A percentile compares a stretch with the other conserved stretches of the same genome.
These are phyloP conservation scores for Corythucha ciliata DNA, from an alignment of 2,888 invertebrate genomes.

Conservation along the genomic window DNA sequence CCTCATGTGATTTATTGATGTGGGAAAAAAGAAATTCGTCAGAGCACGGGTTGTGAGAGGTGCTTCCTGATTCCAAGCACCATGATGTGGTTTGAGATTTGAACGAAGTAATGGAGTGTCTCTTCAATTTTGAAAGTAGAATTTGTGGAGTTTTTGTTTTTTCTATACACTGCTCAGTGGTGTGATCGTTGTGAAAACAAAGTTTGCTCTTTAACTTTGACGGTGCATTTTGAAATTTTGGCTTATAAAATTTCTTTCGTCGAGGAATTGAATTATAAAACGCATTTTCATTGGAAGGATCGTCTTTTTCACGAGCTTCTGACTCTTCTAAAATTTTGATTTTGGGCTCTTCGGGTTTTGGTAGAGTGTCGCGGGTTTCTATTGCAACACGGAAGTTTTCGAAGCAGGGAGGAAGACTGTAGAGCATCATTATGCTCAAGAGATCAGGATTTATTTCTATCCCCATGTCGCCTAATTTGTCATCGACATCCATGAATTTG, in stretches of 20 bases:
- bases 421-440: conserved; percentile 14
- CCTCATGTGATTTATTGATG: no score
- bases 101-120: no score
- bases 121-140: no score
- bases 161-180: no score
- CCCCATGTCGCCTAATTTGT: conserved; percentile 14
- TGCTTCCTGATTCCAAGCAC: no score
- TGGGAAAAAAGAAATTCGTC: no score
- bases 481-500: conserved; percentile 9
- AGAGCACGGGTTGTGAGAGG: no score
- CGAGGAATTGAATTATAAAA: neutral
- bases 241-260: no score
- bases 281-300: neutral
- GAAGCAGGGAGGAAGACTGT: conserved; percentile 14
- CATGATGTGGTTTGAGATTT: no score
- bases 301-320: conserved; percentile 9
- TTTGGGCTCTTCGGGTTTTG: conserved; percentile 10
- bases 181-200: no score
- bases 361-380: conserved; percentile 15
- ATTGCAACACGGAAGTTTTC: conserved; percentile 20
- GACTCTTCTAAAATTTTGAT: conserved; percentile 19
- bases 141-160: no score
- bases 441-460: conserved; percentile 12
- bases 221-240: conserved; percentile 6
- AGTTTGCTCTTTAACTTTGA: no score